Base-by-base conservation (phyloP, 2,888 invertebrate species). In the Trissonchulus sp. region DNA sequence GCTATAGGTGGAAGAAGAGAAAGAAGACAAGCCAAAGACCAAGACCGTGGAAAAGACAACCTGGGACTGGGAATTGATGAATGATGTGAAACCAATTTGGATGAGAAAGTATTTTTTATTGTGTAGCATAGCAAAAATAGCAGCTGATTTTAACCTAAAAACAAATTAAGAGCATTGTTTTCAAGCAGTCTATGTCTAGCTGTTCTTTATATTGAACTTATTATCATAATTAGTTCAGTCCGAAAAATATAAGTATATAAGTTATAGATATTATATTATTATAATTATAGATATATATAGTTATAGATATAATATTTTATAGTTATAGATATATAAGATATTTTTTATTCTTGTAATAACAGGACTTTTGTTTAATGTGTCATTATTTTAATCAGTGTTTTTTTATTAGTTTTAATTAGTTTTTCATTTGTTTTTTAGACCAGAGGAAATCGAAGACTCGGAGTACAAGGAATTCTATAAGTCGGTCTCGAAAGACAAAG, bases 51-150 rank as follows among this genome's bases (percentile, higher is more conserved):
- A 94, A 79, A 96, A 96, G 86, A 99, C 98, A 0, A 90, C 94
- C 35, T 98, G 96, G 94, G 97, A 99, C 85, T 99, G 98, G 98
- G 92, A 93, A 85, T 87, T 94, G 62, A 89, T 98, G 84, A 99
- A 99, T 86, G 93, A 94, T 84, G 92, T 93, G 84, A 99, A 99
- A 88, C 99, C 99, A 30, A 93, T 99, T 84, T 99, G 99, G 99
- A 96, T 96, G 33, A 89, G 95, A 82, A 98, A 97, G 89, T 90
- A 87, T 82, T 84, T 76, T n/a, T 31, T 73, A 8, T 23, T 63
- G 63, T 23, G n/a, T n/a, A n/a, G n/a, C n/a, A n/a, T n/a, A n/a
- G n/a, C 68, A 33, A 18, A 35, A n/a, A 71, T 35, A 3, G 71
- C 34, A 8, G 18, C 18, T 23, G 3, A 37, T 23, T n/a, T n/a